Evolutionary conservation across 2,888 invertebrate species (phyloP).

Genomic region (Ypsolopha scabrella): DNA sequence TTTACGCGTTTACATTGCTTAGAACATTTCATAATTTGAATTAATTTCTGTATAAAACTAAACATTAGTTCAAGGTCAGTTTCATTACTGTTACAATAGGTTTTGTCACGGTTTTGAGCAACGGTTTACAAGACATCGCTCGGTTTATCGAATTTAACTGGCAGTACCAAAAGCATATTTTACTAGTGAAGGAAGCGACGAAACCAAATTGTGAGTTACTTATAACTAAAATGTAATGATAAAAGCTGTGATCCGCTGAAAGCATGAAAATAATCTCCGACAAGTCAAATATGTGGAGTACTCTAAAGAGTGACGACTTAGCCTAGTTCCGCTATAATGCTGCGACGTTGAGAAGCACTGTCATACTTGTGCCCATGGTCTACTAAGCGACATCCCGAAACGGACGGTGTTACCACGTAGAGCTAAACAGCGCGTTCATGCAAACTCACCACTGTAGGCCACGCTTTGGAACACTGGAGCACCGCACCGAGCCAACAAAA

Average conservation of each 20-base stretch:
- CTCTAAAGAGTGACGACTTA: constrained; percentile 4
- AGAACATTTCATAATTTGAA: background rate
- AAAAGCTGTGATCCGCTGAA: constrained; percentile 32
- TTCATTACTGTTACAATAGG: too few species aligned
- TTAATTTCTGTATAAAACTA: background rate
- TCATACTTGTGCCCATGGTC: background rate
- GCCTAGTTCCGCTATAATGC: background rate
- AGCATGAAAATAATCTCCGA: constrained; percentile 41
- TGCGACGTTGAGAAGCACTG: background rate
- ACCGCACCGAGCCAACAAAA: constrained; percentile 66
- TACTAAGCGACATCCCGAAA: background rate
- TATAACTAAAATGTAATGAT: constrained; percentile 15
- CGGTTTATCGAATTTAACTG: too few species aligned
- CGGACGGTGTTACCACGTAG: constrained; percentile 10
- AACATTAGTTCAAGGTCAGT: too few species aligned
- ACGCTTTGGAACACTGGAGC: constrained; percentile 93
- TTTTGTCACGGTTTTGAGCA: too few species aligned
- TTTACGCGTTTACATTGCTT: constrained; percentile 11
- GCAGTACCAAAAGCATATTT: too few species aligned
- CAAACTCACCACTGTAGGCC: constrained; percentile 93
- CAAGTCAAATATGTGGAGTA: constrained; percentile 41
- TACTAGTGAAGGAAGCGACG: too few species aligned
- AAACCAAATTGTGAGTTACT: too few species aligned
- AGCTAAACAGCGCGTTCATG: constrained; percentile 43
- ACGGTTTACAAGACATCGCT: too few species aligned